Evolutionary conservation across 2,113 vertebrate genomes (phyloP).

Genomic region (Neolamprologus falcicula): DNA sequence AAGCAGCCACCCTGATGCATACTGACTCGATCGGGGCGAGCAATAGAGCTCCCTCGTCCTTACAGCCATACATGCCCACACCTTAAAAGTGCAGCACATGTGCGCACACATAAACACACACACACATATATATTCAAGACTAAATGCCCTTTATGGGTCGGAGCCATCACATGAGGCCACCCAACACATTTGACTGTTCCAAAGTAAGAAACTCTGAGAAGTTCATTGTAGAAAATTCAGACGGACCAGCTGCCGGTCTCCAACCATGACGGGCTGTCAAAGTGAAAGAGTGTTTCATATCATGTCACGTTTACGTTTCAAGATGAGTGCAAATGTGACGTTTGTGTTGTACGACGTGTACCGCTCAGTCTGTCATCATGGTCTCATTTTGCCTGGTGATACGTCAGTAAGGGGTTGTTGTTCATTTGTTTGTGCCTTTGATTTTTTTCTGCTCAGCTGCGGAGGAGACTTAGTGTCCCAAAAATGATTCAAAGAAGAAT

Average conservation of each 20-base stretch:
- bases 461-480: slow-evolving; percentile 19
- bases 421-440: slow-evolving; percentile 83
- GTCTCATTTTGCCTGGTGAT: slow-evolving; percentile 35
- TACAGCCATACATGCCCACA: slow-evolving; percentile 71
- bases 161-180: slow-evolving; percentile 35
- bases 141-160: slow-evolving; percentile 36
- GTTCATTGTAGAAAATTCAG: slow-evolving; percentile 7
- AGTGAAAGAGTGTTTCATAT: slow-evolving; percentile 31
- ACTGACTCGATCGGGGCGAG: slow-evolving; percentile 48
- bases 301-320: slow-evolving; percentile 44
- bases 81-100: slow-evolving; percentile 47
- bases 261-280: slow-evolving; percentile 5
- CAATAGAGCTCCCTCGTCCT: slow-evolving; percentile 53
- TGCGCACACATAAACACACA: neutral
- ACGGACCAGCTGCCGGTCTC: neutral
- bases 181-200: slow-evolving; percentile 30
- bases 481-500: neutral
- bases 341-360: slow-evolving; percentile 1
- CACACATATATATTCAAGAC: slow-evolving; percentile 14
- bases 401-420: slow-evolving; percentile 45
- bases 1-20: slow-evolving; percentile 58
- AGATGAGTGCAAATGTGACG: neutral
- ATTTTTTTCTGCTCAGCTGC: slow-evolving; percentile 53
- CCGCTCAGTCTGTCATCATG: neutral
- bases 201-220: slow-evolving; percentile 24